These are phyloP conservation scores for Ageneiosus marmoratus DNA, from an alignment of 2,113 vertebrate genomes.

Conservation along the genomic window DNA sequence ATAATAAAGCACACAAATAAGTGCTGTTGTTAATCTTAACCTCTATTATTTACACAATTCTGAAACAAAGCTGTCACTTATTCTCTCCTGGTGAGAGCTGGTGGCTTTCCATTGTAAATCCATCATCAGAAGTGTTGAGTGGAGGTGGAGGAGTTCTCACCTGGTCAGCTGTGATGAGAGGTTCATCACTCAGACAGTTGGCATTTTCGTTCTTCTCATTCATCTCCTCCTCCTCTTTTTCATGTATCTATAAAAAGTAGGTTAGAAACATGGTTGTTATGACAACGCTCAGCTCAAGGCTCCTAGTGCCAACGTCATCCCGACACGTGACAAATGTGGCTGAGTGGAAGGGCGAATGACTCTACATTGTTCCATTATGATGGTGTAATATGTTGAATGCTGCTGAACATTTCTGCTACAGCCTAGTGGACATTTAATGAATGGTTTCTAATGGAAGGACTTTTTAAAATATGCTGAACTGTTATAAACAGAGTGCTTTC, in stretches of 20 bases:
- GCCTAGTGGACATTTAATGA: not conserved
- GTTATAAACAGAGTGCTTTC: not conserved
- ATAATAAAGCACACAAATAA: not conserved
- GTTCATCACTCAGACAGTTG: slow-evolving; percentile 84
- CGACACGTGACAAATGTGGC: not conserved
- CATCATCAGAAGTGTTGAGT: not conserved
- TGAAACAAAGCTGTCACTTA: not conserved
- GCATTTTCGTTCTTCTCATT: slow-evolving; percentile 89
- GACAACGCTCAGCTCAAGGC: slow-evolving; percentile 1
- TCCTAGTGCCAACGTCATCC: slow-evolving; percentile 18
- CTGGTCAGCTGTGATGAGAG: slow-evolving; percentile 89
- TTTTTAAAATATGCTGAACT: not conserved
- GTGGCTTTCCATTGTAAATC: not conserved
- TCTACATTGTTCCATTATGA: slow-evolving; percentile 11
- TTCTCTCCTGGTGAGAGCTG: not conserved
- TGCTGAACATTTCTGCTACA: not conserved
- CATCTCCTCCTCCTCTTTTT: slow-evolving; percentile 91
- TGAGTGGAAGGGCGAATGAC: slow-evolving; percentile 25
- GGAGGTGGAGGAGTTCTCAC: slow-evolving; percentile 57
- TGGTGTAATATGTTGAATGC: not conserved
- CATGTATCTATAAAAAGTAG: slow-evolving; percentile 76
- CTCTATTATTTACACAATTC: not conserved
- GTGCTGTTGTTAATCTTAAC: not conserved
- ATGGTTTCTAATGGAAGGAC: not conserved
- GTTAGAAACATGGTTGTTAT: slow-evolving; percentile 33